Percentiles rank a stretch among this genome's conserved stretches.
Evolutionary conservation across 2,797 vertebrate genomes (phyloP).

Genomic region (Furcifer pardalis): DNA sequence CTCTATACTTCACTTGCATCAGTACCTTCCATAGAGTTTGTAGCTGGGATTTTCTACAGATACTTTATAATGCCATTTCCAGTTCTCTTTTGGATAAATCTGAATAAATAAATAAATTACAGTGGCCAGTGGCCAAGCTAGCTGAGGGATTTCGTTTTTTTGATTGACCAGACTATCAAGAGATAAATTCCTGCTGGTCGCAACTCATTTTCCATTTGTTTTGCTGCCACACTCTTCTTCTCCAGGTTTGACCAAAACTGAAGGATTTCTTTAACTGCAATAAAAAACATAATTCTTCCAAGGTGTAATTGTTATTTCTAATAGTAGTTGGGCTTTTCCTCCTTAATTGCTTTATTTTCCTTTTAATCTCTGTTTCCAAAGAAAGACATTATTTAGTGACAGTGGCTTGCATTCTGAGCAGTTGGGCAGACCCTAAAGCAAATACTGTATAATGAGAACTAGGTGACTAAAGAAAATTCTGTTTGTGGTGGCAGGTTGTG

Average conservation of each 20-base stretch:
- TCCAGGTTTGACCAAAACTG: no score
- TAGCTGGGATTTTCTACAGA: not conserved
- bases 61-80: not conserved
- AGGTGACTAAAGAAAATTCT: constrained; percentile 47
- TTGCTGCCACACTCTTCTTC: no score
- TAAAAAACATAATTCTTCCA: no score
- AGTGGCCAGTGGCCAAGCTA: no score
- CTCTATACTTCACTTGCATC: not conserved
- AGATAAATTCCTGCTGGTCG: no score
- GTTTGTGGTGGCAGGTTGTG: constrained; percentile 53
- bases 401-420: constrained; percentile 38
- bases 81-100: no score
- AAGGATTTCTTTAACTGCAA: no score
- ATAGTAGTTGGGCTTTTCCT: not conserved
- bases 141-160: no score
- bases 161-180: no score
- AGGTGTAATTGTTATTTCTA: not conserved
- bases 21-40: not conserved
- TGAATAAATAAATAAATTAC: no score
- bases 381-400: constrained; percentile 14
- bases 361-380: constrained; percentile 26
- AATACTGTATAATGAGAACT: constrained; percentile 50
- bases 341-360: not conserved
- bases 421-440: constrained; percentile 55
- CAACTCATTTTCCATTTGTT: no score